phyloP scores from a whole-genome alignment of 2,113 vertebrate genomes.

The Cyprinodon variegatus region DNA sequence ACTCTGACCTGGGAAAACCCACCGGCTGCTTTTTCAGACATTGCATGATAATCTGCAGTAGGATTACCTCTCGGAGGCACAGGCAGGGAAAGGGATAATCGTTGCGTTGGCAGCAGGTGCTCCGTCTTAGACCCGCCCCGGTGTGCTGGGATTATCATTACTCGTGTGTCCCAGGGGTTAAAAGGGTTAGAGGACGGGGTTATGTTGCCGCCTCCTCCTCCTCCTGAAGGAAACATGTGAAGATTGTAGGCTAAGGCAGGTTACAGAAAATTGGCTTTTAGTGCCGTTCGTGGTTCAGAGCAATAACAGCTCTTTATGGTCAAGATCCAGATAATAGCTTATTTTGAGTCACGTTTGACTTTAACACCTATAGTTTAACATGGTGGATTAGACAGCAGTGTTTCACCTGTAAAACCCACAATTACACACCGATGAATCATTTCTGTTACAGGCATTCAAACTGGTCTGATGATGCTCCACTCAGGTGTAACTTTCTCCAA shows the following conservation, averaged over 20 bases:
- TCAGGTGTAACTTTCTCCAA: not conserved
- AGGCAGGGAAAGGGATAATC: constrained; percentile 32
- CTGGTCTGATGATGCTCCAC: not conserved
- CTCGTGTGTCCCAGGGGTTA: constrained; percentile 32
- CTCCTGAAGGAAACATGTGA: not conserved
- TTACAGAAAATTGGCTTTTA: not conserved
- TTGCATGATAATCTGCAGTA: constrained; percentile 27
- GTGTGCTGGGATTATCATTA: constrained; percentile 29
- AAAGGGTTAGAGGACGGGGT: constrained; percentile 12
- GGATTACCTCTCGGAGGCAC: constrained; percentile 38
- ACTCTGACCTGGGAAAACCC: constrained; percentile 18
- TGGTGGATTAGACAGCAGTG: not conserved
- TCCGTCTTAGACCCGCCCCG: constrained; percentile 1
- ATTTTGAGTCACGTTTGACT: not conserved
- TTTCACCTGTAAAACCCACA: not conserved
- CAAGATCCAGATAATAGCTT: not conserved
- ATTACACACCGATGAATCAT: no score
- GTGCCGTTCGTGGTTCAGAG: no score
- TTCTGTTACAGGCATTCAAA: not conserved
- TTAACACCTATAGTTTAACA: not conserved
- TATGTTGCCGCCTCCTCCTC: not conserved
- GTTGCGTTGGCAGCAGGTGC: constrained; percentile 15
- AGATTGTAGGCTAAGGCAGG: not conserved
- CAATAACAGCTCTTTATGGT: not conserved
- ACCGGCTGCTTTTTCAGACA: constrained; percentile 34